Evolutionary conservation across 2,888 invertebrate species (phyloP), one percentile per base, ranked within the genome.

Genomic region (Sisyra terminalis): DNA sequence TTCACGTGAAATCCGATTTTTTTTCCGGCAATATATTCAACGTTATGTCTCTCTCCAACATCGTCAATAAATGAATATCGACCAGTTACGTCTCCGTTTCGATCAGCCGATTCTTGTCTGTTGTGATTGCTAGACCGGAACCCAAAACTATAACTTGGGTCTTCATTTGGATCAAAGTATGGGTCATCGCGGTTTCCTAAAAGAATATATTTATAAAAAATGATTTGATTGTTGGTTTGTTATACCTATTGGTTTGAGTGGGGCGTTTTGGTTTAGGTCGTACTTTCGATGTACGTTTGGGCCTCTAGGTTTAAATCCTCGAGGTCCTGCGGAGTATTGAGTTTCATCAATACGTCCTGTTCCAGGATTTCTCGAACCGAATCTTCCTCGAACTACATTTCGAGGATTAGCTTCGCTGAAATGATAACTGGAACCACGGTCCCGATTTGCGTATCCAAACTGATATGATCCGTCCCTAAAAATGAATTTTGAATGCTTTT

Each of bases 271-370:
- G 46, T 76, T 75, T 24, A 81, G 60, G 52, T 80, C 78, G 61
- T 79, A 75, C 57, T 78, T 77, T 44, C 83, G 66, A 51, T 75
- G 77, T 11, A 82, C 67, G 53, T 78, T 77, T 14, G 80, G 78
- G n/a, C 84, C 83, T 54, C 76, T 71, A 2, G 78, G 79, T n/a
- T 82, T 71, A 58, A 75, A 84, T 65, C 84, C 84, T 58, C 81
- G 70, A 47, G 78, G 76, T 44, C 84, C 84, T 34, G 83, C 81
- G 7, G 83, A 78, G 56, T 83, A 84, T 35, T 75, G 68, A 3
- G 78, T 78, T 54, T 77, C 74, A 53, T 81, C 78, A 40, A 78
- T 66, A 39, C 69, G 69, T 42, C 80, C 78, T 48, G 73, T 76
- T 46, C 69, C 72, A n/a, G 82, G 78, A 59, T 78, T 81, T 52